Evolutionary conservation across 2,797 vertebrate genomes (phyloP), one percentile per base, ranked within the genome.

Genomic region (Astyanax mexicanus): DNA sequence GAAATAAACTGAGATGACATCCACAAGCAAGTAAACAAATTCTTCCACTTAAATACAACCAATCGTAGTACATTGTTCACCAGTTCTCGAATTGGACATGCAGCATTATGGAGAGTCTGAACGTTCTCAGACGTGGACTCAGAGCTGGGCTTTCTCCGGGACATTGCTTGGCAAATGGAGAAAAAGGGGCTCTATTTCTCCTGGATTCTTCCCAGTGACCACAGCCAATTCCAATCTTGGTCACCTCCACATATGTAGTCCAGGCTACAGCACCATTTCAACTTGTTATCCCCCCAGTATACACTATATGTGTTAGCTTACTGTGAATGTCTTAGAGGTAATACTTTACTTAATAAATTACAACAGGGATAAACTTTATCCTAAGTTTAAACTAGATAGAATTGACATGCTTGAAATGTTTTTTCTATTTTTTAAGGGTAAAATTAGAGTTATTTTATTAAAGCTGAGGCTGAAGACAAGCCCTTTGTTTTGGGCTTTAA

Each of bases 151-250:
- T 29, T 37, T 49, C 1, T 55, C 60, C 11, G 21, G 64, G 32
- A 32, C 64, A 67, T 47, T 67, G 51, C 27, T 27, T 29, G 51
- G 40, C 65, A 60, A 32, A 10, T 44, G 57, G 40, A 64, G 27
- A 64, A 38, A 77, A 62, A 70, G 47, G 10, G n/a, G 21, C 57
- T 65, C 17, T 65, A 42, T 55, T 77, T 64, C 37, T 57, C n/a
- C 61, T 70, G 47, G 64, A 66, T 38, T 65, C 37, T 40, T 72
- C 42, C 44, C 42, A 67, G 40, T 40, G 27, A 58, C 42, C 40
- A 67, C 13, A 72, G 51, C 10, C 40, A 37, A 25, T 54, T 69
- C 19, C 35, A 55, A 19, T 54, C 37, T 55, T 55, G 38, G n/a
- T 29, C 11, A 68, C 15, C 23, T 44, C 44, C 64, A 49, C 40